Evolutionary conservation across 1,140 invertebrate genomes (phyloP), one percentile per base, ranked within the genome.

Genomic region (Sinonovacula constricta): DNA sequence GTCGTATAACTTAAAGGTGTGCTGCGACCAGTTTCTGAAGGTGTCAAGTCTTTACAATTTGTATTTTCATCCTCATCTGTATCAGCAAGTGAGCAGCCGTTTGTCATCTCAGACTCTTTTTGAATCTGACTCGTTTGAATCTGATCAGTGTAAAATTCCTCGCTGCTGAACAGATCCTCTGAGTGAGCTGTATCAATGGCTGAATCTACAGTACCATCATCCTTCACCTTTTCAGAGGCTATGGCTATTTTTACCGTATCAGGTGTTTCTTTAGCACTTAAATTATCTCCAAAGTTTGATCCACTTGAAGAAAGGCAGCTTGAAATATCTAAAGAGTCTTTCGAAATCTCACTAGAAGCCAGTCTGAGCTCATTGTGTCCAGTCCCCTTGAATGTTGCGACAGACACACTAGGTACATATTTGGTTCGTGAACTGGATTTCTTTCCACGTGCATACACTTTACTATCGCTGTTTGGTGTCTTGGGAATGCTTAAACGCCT

Each of bases 161-260:
- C n/a, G 53, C 57, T 62, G 22, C 69, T 71, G 39, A 74, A 62
- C 39, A 74, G n/a, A 51, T 74, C 70, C 31, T 54, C n/a, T 30
- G 72, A 66, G 65, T 65, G 66, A 0, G 62, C 45, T 10, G 62
- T 76, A 14, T 65, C 62, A 36, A 66, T 18, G 26, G 59, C 72
- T 30, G 72, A 76, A 26, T 76, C 72, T 26, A 26, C n/a, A 45
- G 39, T 45, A 7, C 7, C 18, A 10, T 45, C 39, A 18, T 45
- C 39, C 39, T 45, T 45, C 18, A 45, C 7, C n/a, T n/a, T n/a
- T n/a, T n/a, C n/a, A n/a, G n/a, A n/a, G n/a, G n/a, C n/a, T n/a
- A n/a, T n/a, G n/a, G n/a, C n/a, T n/a, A n/a, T n/a, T n/a, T n/a
- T n/a, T 10, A 45, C 39, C 7, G 18, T 18, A 10, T 7, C 18